phyloP scores from a whole-genome alignment of 1,140 invertebrate genomes.

The Drosophila pectinifera region DNA sequence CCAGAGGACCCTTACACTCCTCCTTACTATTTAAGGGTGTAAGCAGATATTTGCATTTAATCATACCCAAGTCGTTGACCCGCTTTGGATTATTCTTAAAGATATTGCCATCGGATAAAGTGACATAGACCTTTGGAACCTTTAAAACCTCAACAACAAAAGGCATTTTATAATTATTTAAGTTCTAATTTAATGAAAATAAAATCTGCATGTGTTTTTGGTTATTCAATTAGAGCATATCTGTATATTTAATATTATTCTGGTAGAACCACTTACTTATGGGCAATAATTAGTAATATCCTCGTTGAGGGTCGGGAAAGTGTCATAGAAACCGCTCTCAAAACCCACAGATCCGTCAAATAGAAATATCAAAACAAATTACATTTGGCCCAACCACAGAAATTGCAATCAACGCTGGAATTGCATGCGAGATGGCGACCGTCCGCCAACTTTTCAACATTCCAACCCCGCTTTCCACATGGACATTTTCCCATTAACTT shows the following conservation, averaged over 20 bases:
- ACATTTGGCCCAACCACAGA: constrained; percentile 19
- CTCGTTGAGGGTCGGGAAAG: no score
- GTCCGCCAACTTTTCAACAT: neutral
- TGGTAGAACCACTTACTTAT: neutral
- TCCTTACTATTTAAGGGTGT: constrained; percentile 6
- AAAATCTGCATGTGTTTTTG: no score
- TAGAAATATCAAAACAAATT: constrained; percentile 43
- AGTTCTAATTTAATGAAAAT: no score
- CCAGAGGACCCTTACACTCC: neutral
- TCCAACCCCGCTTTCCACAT: neutral
- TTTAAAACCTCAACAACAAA: no score
- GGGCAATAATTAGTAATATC: neutral
- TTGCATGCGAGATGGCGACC: constrained; percentile 26
- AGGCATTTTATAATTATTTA: no score
- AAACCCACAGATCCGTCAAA: constrained; percentile 14
- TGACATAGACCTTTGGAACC: no score
- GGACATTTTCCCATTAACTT: constrained; percentile 9
- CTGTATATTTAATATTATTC: neutral
- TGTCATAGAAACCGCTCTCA: neutral
- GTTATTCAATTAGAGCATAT: neutral
- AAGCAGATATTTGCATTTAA: constrained; percentile 24
- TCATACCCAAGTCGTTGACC: constrained; percentile 16
- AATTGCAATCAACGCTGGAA: constrained; percentile 43
- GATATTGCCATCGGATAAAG: no score
- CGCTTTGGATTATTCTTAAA: neutral